Base-by-base conservation (phyloP, 1,140 invertebrate genomes). In the Euura lappo region DNA sequence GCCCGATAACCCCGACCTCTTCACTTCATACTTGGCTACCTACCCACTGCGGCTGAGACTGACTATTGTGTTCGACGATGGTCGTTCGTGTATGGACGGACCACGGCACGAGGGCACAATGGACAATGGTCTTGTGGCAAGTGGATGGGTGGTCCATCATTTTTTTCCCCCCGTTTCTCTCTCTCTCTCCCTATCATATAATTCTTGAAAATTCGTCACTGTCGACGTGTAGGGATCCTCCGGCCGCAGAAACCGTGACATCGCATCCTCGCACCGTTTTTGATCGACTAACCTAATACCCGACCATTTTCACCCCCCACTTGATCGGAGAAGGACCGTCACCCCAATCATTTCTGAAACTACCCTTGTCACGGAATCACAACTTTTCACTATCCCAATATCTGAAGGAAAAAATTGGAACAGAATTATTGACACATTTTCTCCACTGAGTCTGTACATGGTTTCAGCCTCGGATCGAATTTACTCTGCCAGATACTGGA, bases 131-230 rank as follows among this genome's bases (percentile, higher is more conserved):
- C 8, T 11, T 11, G 51, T 8, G 13, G 13, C 8, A 8, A 8
- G 51, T 8, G 10, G 8, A 11, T 8, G 10, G 8, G 51, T 60
- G 51, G 51, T 60, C 51, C 13, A 11, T 60, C 2, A 8, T 60
- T 60, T 60, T 60, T 60, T 28, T 28, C 28, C 28, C 28, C 28
- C 28, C 28, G 28, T 28, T 28, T 28, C 28, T 28, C 28, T 28
- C 28, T 28, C 28, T 28, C 1, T 28, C 28, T 28, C 28, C 28
- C 28, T 28, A 28, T 28, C 51, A 60, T 60, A 60, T 60, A 60
- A 60, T 60, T 60, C 51, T 60, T 60, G 51, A 60, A 60, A 60
- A 2, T 60, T n/a, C 51, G 51, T 60, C 51, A 60, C 51, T 60
- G 51, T 60, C 51, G 51, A 60, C 51, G 51, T 60, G 51, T 28